A percentile compares a stretch with the other conserved stretches of the same genome.
These are phyloP conservation scores for Phalanger gymnotis DNA, from an alignment of 2,797 vertebrate genomes.

Conservation along the genomic window DNA sequence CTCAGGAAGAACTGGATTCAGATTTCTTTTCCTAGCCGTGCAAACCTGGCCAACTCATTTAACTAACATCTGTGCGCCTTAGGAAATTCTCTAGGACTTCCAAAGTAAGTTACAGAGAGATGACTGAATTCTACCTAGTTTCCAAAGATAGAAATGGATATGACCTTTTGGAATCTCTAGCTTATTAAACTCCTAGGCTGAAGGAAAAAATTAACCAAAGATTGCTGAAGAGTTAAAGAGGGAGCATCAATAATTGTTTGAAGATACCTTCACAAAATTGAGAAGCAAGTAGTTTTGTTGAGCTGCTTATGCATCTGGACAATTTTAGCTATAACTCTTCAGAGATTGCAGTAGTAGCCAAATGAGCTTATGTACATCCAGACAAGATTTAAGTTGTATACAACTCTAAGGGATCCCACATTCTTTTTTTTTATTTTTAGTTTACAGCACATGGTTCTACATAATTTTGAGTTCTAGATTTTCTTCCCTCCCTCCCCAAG, in stretches of 20 bases:
- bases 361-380: not conserved
- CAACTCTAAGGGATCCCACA: not conserved
- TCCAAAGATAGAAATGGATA: not conserved
- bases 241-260: not conserved
- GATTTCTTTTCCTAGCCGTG: not conserved
- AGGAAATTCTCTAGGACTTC: not conserved
- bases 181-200: constrained; percentile 33
- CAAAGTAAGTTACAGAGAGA: not conserved
- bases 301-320: not conserved
- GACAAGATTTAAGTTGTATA: not conserved
- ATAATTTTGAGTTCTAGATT: no score
- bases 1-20: not conserved
- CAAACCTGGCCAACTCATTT: not conserved
- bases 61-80: not conserved
- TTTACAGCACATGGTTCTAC: no score
- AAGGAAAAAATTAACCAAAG: constrained; percentile 41
- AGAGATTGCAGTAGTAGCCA: not conserved
- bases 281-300: not conserved
- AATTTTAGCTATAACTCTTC: not conserved
- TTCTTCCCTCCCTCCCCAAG: no score
- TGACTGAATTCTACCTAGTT: not conserved
- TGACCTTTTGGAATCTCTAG: constrained; percentile 10
- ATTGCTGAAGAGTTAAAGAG: constrained; percentile 20
- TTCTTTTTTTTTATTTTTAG: no score
- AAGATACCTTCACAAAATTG: not conserved